Base-by-base conservation (phyloP, 2,797 vertebrate genomes). In the Cottoperca gobio region DNA sequence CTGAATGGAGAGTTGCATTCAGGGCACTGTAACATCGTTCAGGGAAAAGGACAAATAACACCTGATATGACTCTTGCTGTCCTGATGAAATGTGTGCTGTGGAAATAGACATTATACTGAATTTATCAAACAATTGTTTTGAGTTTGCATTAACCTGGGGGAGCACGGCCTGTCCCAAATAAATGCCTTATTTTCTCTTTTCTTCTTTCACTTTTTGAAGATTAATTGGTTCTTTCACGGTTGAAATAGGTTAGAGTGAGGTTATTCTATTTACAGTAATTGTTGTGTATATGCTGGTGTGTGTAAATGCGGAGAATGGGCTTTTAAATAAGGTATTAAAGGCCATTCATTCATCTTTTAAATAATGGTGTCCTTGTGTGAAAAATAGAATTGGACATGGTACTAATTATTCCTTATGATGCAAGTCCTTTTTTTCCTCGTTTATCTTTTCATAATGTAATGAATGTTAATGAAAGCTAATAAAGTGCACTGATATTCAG, bases 331-430 rank as follows among this genome's bases (percentile, higher is more conserved):
- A 21, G 16, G 1, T 17, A 8, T 9, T 50, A 21, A 40, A 35
- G 24, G 39, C 57, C 26, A 75, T 70, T 53, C 14, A 70, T 57
- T 62, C 9, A 64, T 59, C 12, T 42, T 42, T 21, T 24, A 52
- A 71, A 75, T 62, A 46, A 69, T 21, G 3, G 1, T 1, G 2
- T 6, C 19, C 64, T 50, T 48, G 14, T 28, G 12, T 37, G 35
- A 60, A 19, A 50, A 65, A 24, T 17, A 9, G 12, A 67, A 66
- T 37, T 55, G 19, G 11, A 50, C 55, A 64, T 43, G 3, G 40
- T 54, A 4, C 13, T 6, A 9, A n/a, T 70, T 40, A 17, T 2
- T n/a, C 1, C 3, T 45, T 59, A 50, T 70, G 7, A 57, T 19
- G 3, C 2, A 1, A 11, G 24, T 33, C 7, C 6, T 39, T 60